Conservation (phyloP, 1,140 invertebrate species). For the Portunus trituberculatus region DNA sequence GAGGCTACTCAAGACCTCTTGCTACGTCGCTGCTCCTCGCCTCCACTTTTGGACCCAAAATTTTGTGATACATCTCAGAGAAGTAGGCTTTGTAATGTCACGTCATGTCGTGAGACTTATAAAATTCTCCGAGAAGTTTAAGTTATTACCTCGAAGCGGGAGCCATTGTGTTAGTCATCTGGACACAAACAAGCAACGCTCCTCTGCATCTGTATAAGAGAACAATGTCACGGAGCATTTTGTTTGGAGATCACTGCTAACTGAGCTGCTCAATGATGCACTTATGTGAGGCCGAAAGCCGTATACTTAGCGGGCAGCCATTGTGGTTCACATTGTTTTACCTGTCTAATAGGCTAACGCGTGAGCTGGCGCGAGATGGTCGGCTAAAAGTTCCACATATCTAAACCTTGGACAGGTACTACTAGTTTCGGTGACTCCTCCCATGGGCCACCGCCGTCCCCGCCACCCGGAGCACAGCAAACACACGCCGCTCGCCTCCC, state of each 20-base stretch:
- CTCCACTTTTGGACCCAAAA: too few species aligned
- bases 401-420: neutral
- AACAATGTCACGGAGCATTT: neutral
- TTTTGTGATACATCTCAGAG: neutral
- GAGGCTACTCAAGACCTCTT: neutral
- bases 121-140: neutral
- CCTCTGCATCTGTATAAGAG: neutral
- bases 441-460: neutral
- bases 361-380: neutral
- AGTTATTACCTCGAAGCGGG: neutral
- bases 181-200: neutral
- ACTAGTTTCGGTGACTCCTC: neutral
- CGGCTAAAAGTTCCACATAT: neutral
- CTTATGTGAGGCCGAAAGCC: neutral
- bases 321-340: neutral
- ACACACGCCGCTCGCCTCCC: neutral
- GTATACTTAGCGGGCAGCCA: neutral
- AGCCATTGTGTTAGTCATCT: constrained; percentile 10
- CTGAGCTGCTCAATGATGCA: neutral
- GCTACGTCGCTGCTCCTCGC: too few species aligned
- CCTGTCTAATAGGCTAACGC: neutral
- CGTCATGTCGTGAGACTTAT: neutral
- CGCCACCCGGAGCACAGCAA: neutral
- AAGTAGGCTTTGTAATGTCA: neutral
- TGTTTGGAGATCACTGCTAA: neutral